phyloP scores from a whole-genome alignment of 2,888 invertebrate genomes.

The Torymus tubicola region DNA sequence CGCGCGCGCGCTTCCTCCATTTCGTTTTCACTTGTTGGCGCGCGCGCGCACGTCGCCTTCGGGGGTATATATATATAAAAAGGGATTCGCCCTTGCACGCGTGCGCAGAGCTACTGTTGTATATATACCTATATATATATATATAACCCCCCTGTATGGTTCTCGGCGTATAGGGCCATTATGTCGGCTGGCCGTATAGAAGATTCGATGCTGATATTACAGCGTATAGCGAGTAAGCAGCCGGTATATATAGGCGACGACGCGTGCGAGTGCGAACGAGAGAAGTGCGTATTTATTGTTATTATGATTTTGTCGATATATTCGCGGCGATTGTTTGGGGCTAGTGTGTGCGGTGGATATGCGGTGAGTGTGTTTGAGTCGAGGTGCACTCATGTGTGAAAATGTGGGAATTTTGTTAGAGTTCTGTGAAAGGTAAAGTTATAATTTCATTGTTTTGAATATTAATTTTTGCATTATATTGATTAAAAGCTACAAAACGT shows the following conservation, averaged over 20 bases:
- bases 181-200: slow-evolving; percentile 62
- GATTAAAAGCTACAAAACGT: too few relatives aligned
- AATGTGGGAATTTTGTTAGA: too few relatives aligned
- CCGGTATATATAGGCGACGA: neutral
- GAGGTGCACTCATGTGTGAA: too few relatives aligned
- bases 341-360: neutral
- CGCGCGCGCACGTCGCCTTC: neutral
- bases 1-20: neutral
- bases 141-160: slow-evolving; percentile 11
- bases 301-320: slow-evolving; percentile 28
- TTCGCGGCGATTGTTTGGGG: slow-evolving; percentile 27
- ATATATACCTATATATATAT: slow-evolving; percentile 38
- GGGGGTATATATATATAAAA: neutral
- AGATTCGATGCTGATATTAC: slow-evolving; percentile 47
- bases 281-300: neutral
- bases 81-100: neutral
- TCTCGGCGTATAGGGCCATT: slow-evolving; percentile 59
- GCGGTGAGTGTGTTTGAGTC: too few relatives aligned
- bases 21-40: slow-evolving; percentile 35
- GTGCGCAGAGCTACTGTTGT: neutral
- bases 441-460: too few relatives aligned
- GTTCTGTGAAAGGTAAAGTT: too few relatives aligned
- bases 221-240: neutral
- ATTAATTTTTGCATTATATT: too few relatives aligned
- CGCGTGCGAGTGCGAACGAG: neutral